Base-by-base conservation (phyloP, 2,113 vertebrate genomes). In the Tiliqua scincoides region DNA sequence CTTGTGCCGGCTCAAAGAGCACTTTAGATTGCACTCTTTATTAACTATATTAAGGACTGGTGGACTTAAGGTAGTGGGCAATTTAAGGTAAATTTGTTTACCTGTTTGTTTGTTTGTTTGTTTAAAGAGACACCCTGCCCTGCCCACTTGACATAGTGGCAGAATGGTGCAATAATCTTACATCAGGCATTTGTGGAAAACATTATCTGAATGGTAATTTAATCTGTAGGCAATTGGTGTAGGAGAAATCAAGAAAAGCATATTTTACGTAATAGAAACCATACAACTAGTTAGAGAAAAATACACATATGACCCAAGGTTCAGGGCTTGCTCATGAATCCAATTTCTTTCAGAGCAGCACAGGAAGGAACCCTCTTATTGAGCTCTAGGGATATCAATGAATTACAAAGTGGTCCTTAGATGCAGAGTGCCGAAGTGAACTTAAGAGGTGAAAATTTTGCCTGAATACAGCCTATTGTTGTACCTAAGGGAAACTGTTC, bases 191-290 rank as follows among this genome's bases (percentile, higher is more conserved):
- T 3, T 9, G 59, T 57, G 54, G 20, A n/a, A 77, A 77, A 61
- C 6, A 1, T 37, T 89, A 83, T 40, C 32, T 35, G 18, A 61
- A 83, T 81, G 54, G 79, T 20, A 87, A 78, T 63, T 18, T 0
- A 85, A 0, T 2, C 88, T 6, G 35, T 82, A 71, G 76, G 79
- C 2, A 20, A 57, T 25, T 67, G 40, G 8, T 79, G 30, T 54
- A 62, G 7, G 57, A 4, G 54, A 68, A n/a, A 80, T 30, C 35
- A 78, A 76, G 54, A 23, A 54, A 84, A 78, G 0, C 62, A 61
- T 20, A 35, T 85, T 76, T 91, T 88, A 30, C 35, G 68, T 9
- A 75, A 61, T 27, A 72, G 54, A 88, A 71, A 23, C 59, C 8
- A 10, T 71, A 3, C 0, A 1, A n/a, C 27, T 85, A 57, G 68